Conservation (phyloP, 2,113 vertebrate species). For the Sterna hirundo region DNA sequence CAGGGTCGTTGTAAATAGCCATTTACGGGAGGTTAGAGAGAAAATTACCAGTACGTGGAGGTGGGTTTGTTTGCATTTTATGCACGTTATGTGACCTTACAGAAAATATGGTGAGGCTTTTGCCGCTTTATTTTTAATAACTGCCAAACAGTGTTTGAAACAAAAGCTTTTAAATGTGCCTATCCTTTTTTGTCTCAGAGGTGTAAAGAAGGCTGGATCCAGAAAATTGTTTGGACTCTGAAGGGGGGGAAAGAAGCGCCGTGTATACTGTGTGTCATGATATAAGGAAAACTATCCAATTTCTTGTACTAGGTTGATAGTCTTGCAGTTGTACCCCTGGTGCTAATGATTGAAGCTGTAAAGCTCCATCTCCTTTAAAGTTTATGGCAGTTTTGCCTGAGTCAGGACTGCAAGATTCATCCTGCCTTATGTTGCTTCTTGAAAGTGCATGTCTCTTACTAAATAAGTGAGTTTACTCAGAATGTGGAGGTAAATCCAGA, state of each 20-base stretch:
- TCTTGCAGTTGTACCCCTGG: not conserved
- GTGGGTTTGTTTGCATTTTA: not conserved
- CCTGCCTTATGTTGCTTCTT: not conserved
- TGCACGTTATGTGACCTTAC: rapidly evolving
- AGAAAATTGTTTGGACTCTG: not conserved
- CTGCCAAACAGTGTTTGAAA: not conserved
- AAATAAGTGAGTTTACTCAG: not conserved
- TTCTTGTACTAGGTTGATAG: not conserved
- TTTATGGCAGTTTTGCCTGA: not conserved
- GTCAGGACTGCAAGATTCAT: not conserved
- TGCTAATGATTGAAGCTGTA: not conserved
- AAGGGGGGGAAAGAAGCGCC: rapidly evolving
- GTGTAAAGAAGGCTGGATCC: not conserved
- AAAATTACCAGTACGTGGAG: not conserved
- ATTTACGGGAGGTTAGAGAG: not conserved
- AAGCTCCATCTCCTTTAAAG: not conserved
- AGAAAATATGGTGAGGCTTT: not conserved
- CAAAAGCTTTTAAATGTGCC: not conserved
- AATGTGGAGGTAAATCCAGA: not conserved
- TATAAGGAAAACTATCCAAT: not conserved
- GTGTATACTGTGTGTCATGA: not conserved
- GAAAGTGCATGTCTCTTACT: not conserved
- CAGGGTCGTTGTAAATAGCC: rapidly evolving
- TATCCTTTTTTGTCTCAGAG: not conserved
- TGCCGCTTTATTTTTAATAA: not conserved